Evolutionary conservation across 1,140 invertebrate species (phyloP).

Genomic region (Pollicipes pollicipes): DNA sequence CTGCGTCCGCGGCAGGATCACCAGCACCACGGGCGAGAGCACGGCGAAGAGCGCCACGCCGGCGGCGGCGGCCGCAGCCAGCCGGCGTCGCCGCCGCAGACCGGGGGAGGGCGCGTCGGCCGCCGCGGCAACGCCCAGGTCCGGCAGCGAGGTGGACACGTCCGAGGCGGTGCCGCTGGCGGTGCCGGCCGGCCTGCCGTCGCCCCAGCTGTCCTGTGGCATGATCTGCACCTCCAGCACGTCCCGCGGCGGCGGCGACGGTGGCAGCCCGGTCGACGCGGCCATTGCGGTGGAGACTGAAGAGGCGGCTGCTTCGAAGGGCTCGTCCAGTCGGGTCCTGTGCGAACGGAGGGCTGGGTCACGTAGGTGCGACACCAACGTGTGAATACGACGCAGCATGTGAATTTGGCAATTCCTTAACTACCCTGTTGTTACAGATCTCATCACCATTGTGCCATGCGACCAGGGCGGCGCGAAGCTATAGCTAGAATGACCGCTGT

Average conservation of each 20-base stretch:
- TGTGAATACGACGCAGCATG: no score
- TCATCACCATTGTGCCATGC: no score
- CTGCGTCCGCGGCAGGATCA: neutral
- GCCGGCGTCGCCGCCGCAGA: neutral
- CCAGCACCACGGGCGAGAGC: neutral
- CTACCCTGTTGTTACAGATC: no score
- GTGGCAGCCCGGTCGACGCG: neutral
- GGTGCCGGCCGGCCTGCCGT: slow-evolving; percentile 93
- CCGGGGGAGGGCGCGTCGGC: no score
- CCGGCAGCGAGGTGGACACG: slow-evolving; percentile 73
- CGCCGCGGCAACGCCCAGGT: neutral
- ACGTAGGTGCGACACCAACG: no score
- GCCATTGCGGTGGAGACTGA: neutral
- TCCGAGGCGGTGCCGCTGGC: slow-evolving; percentile 94
- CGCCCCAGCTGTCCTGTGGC: slow-evolving; percentile 68
- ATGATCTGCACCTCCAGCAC: slow-evolving; percentile 82
- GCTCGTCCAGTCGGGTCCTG: neutral
- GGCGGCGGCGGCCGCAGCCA: neutral
- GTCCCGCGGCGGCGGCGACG: slow-evolving; percentile 23
- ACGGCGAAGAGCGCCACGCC: neutral
- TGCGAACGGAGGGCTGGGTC: neutral
- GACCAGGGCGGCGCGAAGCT: no score
- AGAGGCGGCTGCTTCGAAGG: neutral
- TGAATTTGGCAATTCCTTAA: no score
- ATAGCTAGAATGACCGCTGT: no score